These are phyloP conservation scores for Rhodeus uyekii DNA, from an alignment of 2,797 vertebrate species.

Conservation along the genomic window DNA sequence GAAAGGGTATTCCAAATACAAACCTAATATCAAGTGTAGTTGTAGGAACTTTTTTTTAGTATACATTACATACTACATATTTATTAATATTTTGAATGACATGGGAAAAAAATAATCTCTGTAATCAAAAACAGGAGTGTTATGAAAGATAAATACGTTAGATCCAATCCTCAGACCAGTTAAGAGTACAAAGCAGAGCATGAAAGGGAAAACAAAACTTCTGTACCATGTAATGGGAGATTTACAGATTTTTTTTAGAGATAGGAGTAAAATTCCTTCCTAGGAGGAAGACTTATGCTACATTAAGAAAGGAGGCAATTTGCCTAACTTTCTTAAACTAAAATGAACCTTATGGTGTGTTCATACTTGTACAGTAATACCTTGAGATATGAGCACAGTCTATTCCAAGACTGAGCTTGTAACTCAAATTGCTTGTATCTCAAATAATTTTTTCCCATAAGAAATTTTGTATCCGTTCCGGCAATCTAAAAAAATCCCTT, in stretches of 20 bases:
- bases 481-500: too few species aligned
- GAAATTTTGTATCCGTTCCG: too few species aligned
- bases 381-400: too few species aligned
- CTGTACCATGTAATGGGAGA: background rate
- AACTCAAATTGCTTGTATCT: too few species aligned
- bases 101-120: background rate
- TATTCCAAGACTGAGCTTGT: too few species aligned
- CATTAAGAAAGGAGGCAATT: background rate
- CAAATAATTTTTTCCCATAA: too few species aligned
- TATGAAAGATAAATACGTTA: background rate
- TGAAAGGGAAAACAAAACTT: background rate
- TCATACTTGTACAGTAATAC: too few species aligned
- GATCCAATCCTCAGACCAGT: background rate
- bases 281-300: background rate
- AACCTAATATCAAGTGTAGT: background rate
- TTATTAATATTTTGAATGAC: background rate
- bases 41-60: background rate
- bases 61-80: background rate
- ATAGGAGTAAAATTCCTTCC: too few species aligned
- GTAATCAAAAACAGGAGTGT: background rate
- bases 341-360: too few species aligned
- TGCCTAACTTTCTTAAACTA: too few species aligned
- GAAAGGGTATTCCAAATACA: background rate
- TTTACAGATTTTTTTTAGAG: too few species aligned
- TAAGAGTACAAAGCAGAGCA: background rate